Conservation (phyloP, 2,113 vertebrate species). For the Crypturellus undulatus region DNA sequence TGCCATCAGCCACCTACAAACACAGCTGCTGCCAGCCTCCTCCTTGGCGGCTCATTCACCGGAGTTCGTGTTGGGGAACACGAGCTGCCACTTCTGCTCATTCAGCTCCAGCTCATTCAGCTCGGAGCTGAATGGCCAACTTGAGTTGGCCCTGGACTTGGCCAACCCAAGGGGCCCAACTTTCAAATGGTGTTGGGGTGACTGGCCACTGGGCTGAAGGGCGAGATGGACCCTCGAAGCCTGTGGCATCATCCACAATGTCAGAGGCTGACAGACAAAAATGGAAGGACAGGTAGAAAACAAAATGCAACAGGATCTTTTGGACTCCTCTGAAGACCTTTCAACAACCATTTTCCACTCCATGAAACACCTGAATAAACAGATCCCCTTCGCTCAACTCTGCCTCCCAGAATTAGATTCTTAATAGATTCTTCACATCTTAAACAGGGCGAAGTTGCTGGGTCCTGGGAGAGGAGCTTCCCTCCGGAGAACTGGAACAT, state of each 20-base stretch:
- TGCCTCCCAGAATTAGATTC: not conserved
- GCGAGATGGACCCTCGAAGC: not conserved
- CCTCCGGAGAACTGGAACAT: not conserved
- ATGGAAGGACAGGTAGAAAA: not conserved
- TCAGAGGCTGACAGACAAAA: not conserved
- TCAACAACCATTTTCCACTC: not conserved
- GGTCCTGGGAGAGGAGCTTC: not conserved
- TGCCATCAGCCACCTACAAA: not conserved
- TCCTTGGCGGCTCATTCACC: not conserved
- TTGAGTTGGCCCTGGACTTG: not conserved
- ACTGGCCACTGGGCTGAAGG: not conserved
- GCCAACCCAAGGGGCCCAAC: not conserved
- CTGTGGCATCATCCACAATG: too few relatives aligned
- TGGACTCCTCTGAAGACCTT: not conserved
- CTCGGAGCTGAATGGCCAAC: too few relatives aligned
- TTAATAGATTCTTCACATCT: not conserved
- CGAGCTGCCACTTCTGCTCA: not conserved
- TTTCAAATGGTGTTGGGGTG: not conserved
- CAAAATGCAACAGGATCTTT: not conserved
- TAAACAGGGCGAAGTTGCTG: not conserved
- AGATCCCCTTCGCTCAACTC: not conserved
- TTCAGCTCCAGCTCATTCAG: not conserved
- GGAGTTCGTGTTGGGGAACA: not conserved
- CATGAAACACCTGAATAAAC: not conserved
- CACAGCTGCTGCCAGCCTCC: not conserved